Evolutionary conservation across 2,888 invertebrate genomes (phyloP), one percentile per base, ranked within the genome.

Genomic region (Gryllus longicercus): DNA sequence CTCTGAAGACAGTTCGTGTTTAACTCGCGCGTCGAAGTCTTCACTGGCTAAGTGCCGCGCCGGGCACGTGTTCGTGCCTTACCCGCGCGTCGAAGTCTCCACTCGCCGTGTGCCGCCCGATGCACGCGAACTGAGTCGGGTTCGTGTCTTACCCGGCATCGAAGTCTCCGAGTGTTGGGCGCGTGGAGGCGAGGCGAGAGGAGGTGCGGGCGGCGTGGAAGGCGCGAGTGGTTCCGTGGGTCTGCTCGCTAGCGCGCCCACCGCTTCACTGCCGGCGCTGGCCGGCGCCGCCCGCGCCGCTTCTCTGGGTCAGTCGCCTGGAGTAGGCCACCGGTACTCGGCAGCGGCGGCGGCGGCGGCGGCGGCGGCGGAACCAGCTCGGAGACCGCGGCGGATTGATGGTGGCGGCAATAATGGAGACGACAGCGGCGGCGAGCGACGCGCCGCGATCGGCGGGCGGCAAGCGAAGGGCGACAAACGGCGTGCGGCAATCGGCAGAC

Each of bases 291-390:
- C 14, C 63, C 16, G 63, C n/a, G 63, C 16, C 63, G 63, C 14
- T 63, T 14, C 63, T 63, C 63, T 63, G 63, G 63, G 63, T 63
- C 63, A 63, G n/a, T 38, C 63, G 63, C 16, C 63, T 63, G 63
- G 63, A 63, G 63, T 63, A 63, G 63, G 63, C 63, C 63, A 63
- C 63, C 16, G 63, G 63, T 63, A 63, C 63, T 63, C 63, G 14
- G 14, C 16, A 14, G 63, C 3, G 16, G n/a, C 63, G 14, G n/a
- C 63, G 51, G 51, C 16, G 51, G 11, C 18, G 63, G 63, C 16
- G 63, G 38, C 38, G 38, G 38, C 38, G 38, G 38, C 38, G 38
- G 38, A 38, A 38, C 38, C 38, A 38, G 38, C 38, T 38, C 38
- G 38, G 38, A 38, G 38, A 38, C 38, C 38, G 38, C 4, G 38